These are phyloP conservation scores for Resseliella maxima DNA, from an alignment of 2,888 invertebrate species.

Conservation along the genomic window DNA sequence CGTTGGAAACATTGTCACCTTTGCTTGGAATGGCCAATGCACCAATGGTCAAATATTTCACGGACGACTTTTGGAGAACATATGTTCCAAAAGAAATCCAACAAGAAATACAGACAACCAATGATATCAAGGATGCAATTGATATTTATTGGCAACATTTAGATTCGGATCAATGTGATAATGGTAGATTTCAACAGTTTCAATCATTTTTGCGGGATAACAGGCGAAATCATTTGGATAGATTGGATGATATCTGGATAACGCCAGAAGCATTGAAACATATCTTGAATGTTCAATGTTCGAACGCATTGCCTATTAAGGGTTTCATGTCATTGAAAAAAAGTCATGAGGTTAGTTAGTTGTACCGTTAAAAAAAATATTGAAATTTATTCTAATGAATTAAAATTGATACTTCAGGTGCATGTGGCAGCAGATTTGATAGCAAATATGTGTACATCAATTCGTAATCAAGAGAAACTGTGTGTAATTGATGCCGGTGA, in stretches of 20 bases:
- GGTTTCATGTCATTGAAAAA: constrained; percentile 85
- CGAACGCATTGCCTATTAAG: constrained; percentile 68
- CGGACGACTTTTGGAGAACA: constrained; percentile 74
- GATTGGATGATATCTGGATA: constrained; percentile 67
- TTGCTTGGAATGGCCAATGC: constrained; percentile 76
- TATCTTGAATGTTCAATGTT: constrained; percentile 63
- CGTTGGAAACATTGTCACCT: constrained; percentile 70
- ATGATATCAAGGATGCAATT: constrained; percentile 68
- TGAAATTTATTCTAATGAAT: background rate
- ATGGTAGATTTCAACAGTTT: constrained; percentile 53
- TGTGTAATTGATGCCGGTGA: constrained; percentile 87
- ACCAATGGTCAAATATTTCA: constrained; percentile 82
- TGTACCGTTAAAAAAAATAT: no score
- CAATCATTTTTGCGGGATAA: constrained; percentile 23
- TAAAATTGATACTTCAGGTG: constrained; percentile 67
- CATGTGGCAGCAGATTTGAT: constrained; percentile 74
- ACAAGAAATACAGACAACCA: constrained; percentile 67
- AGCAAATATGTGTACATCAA: constrained; percentile 67
- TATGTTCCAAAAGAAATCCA: constrained; percentile 71
- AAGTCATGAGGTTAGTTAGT: constrained; percentile 78
- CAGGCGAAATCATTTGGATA: constrained; percentile 7
- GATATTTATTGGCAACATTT: constrained; percentile 69
- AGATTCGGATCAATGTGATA: constrained; percentile 59
- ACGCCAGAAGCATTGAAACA: constrained; percentile 66
- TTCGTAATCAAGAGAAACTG: constrained; percentile 44